phyloP scores from a whole-genome alignment of 2,888 invertebrate genomes.

The Ormyrus labotus region DNA sequence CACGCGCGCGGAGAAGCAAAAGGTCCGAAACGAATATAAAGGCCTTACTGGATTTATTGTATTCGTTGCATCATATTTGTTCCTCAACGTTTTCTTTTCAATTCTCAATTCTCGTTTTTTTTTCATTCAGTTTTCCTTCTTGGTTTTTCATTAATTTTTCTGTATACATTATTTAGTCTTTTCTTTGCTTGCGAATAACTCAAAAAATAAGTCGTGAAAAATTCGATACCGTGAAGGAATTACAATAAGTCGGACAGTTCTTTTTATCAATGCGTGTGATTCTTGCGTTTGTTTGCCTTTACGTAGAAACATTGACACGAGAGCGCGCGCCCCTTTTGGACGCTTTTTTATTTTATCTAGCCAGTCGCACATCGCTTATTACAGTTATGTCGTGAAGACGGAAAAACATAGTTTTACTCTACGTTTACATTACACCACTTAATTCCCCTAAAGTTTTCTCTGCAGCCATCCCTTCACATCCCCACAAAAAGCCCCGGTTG shows the following conservation, averaged over 20 bases:
- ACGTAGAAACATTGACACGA: slow-evolving; percentile 33
- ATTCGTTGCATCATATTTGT: slow-evolving; percentile 53
- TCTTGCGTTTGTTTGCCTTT: neutral
- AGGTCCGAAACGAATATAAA: slow-evolving; percentile 37
- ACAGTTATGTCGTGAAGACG: slow-evolving; percentile 31
- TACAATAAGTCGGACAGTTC: slow-evolving; percentile 16
- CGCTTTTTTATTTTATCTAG: neutral
- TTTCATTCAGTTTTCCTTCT: neutral
- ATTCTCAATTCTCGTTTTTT: too few species aligned
- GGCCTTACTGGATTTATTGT: slow-evolving; percentile 50
- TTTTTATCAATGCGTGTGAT: neutral
- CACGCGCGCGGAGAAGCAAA: slow-evolving; percentile 19
- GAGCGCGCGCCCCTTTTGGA: slow-evolving; percentile 5
- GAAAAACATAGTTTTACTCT: slow-evolving; percentile 29
- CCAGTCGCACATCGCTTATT: slow-evolving; percentile 24
- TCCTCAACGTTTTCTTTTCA: slow-evolving; percentile 31
- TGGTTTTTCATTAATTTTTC: too few species aligned
- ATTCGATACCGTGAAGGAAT: slow-evolving; percentile 1
- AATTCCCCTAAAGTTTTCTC: slow-evolving; percentile 13
- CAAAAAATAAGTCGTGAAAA: slow-evolving; percentile 4
- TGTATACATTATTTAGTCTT: neutral
- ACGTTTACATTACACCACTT: slow-evolving; percentile 21
- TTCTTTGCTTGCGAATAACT: slow-evolving; percentile 19
- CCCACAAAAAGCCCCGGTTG: neutral
- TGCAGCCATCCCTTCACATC: neutral